These are phyloP conservation scores for Melanostoma scalare DNA, from an alignment of 2,888 invertebrate species.

Conservation along the genomic window DNA sequence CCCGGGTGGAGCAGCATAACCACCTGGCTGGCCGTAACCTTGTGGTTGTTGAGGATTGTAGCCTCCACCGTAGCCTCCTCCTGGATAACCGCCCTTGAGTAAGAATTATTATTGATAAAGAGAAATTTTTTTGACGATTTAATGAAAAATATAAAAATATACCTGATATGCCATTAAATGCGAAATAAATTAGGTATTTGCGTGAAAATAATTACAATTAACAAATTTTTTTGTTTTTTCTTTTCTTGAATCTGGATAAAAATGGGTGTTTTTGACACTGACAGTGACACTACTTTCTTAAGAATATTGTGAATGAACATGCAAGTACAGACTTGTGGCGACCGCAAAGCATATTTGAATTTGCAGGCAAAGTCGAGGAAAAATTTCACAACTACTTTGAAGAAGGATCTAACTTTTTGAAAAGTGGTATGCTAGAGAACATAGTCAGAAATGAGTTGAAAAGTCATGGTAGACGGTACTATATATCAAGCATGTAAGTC, in stretches of 20 bases:
- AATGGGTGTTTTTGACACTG: slow-evolving; percentile 63
- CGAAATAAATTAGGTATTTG: slow-evolving; percentile 43
- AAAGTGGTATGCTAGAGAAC: too few species aligned
- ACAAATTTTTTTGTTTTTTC: slow-evolving; percentile 43
- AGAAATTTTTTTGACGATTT: not conserved
- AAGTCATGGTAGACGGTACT: too few species aligned
- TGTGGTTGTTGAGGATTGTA: slow-evolving; percentile 75
- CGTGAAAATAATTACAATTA: slow-evolving; percentile 51
- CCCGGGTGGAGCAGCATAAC: slow-evolving; percentile 80
- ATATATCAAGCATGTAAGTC: too few species aligned
- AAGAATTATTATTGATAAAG: not conserved
- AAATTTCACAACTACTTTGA: too few species aligned
- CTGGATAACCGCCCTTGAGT: slow-evolving; percentile 64
- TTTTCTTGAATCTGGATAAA: slow-evolving; percentile 55
- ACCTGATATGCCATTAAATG: slow-evolving; percentile 73
- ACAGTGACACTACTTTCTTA: slow-evolving; percentile 36
- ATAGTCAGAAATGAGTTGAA: too few species aligned
- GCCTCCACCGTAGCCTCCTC: slow-evolving; percentile 75
- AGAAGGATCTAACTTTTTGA: too few species aligned
- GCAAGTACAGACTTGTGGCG: too few species aligned
- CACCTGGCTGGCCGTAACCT: slow-evolving; percentile 73
- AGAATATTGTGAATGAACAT: slow-evolving; percentile 51
- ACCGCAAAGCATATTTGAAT: too few species aligned
- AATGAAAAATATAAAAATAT: not conserved
- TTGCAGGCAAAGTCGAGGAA: too few species aligned